Base-by-base conservation (phyloP, 1,140 invertebrate species). In the Drosophila hydei region DNA sequence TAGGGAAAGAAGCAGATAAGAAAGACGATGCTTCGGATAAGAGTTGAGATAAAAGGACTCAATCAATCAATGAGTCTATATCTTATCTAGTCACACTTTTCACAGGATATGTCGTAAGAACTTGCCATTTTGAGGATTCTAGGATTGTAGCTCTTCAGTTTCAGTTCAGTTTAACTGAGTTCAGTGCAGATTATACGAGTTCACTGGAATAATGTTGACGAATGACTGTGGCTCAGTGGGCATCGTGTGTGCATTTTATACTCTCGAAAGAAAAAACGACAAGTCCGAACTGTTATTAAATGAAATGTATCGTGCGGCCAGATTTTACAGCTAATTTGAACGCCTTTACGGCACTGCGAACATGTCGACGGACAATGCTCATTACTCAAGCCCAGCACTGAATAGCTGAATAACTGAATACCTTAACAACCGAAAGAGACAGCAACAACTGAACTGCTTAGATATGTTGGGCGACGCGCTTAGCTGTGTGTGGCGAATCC, bases 311-410 rank as follows among this genome's bases (percentile, higher is more conserved):
- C 65, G 45, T 65, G 45, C 64, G 59, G 43, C 62, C 58, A 67
- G 45, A 62, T 55, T 87, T 87, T 81, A 77, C 81, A 87, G 75
- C 74, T 59, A 61, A 80, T 77, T 74, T 76, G 45, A 70, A 70
- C 78, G 73, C 59, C 72, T 69, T 60, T 36, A 40, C 59, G 25
- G 47, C 23, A 38, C 21, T 47, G 23, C 43, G 33, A 74, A 79
- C 77, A 72, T 68, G 77, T 75, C 61, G 67, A 38, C 77, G 58
- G 68, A 77, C 77, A 75, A 54, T 42, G 54, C 72, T 63, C 79
- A 83, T 83, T 84, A 84, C 72, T 83, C 79, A 83, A 59, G 47
- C 16, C 50, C 59, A 23, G 11, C n/a, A n/a, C n/a, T n/a, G n/a
- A 47, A 48, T 27, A 40, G 27, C 9, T 12, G 30, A 33, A 33